phyloP scores from a whole-genome alignment of 2,888 invertebrate species.

The Archips crataeganus region DNA sequence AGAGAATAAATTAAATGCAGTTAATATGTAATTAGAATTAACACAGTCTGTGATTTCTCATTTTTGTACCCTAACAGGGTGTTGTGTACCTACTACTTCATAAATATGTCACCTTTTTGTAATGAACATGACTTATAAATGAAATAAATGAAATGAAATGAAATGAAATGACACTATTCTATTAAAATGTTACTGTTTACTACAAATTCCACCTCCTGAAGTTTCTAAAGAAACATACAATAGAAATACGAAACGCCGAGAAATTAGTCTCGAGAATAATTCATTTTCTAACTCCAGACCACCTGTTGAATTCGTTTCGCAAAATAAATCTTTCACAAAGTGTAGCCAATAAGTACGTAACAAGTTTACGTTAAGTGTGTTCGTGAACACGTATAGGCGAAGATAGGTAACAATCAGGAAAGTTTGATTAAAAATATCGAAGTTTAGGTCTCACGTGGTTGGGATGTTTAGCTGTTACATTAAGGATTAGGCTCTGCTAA shows the following conservation, averaged over 20 bases:
- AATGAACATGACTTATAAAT: too few relatives aligned
- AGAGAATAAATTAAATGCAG: too few relatives aligned
- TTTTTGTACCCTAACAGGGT: too few relatives aligned
- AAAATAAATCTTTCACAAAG: slow-evolving; percentile 4
- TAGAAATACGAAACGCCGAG: background rate
- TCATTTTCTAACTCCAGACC: background rate
- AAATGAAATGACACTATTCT: too few relatives aligned
- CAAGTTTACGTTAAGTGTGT: background rate
- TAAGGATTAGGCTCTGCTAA: background rate
- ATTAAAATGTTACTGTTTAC: background rate
- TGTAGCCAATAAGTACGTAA: background rate
- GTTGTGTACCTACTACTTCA: too few relatives aligned
- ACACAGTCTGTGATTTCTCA: too few relatives aligned
- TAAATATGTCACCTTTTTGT: too few relatives aligned
- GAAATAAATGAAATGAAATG: too few relatives aligned
- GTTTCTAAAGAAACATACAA: background rate
- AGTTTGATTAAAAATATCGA: slow-evolving; percentile 9
- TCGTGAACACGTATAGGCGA: slow-evolving; percentile 7
- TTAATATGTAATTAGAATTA: too few relatives aligned
- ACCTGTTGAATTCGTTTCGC: slow-evolving; percentile 6
- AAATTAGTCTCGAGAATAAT: background rate
- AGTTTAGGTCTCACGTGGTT: slow-evolving; percentile 5
- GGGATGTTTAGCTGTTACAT: background rate
- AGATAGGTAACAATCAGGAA: background rate
- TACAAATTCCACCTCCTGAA: background rate